Evolutionary conservation across 1,140 invertebrate species (phyloP), one percentile per base, ranked within the genome.

Genomic region (Monomorium pharaonis): DNA sequence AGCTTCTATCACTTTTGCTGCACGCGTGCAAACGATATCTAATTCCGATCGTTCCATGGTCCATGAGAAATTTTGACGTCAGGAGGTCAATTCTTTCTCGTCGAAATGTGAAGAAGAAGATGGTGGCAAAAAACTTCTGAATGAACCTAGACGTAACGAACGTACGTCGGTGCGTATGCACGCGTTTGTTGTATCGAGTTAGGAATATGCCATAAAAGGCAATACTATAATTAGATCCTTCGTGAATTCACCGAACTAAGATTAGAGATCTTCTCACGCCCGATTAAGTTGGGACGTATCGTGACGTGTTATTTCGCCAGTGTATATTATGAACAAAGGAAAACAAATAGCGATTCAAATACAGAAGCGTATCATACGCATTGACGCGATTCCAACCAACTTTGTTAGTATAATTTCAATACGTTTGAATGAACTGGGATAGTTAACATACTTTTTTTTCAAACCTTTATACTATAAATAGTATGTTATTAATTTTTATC

Each of bases 181-280:
- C 27, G 9, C 33, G 33, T 24, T 33, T 7, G 72, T 76, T 42
- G 33, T 42, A 72, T 24, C 24, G 37, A 49, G 70, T 86, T 89
- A 76, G 10, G 51, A 16, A 83, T 21, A 56, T 54, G 5, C 90
- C 92, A 67, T 91, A 89, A 86, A 92, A 78, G 88, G 90, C 24
- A 69, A 87, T 77, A 67, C 89, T 91, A 93, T 90, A 90, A 92
- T 92, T 92, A 92, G 78, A 27, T 27, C 0, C 2, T 12, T 54
- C 54, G 9, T 3, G 44, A 49, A 83, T 87, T 77, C 58, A 67
- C 18, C 54, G 63, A 54, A 83, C 86, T 89, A 89, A 89, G 83
- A 90, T 90, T 90, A 87, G 86, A 72, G n/a, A 63, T 78, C 27
- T 88, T 88, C 86, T 88, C 88, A 87, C 84, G 74, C 42, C 21